These are phyloP conservation scores for Crocallis elinguaria DNA, from an alignment of 2,888 invertebrate species.

Conservation along the genomic window DNA sequence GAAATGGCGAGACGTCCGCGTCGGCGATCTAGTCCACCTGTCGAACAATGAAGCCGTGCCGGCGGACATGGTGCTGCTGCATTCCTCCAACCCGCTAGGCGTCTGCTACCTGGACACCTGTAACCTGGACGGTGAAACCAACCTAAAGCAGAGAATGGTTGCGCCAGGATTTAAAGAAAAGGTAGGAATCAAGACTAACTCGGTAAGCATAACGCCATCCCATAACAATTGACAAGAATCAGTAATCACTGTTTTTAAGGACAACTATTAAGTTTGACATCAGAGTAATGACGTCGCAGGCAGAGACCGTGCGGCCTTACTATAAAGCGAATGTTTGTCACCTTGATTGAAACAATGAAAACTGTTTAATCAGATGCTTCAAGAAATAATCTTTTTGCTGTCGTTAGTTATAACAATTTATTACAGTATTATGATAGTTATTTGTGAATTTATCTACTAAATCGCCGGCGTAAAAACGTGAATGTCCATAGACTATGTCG, in stretches of 20 bases:
- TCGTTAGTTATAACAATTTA: background rate
- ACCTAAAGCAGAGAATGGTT: conserved; percentile 96
- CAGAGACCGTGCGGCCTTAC: conserved; percentile 7
- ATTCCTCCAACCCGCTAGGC: conserved; percentile 94
- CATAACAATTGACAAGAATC: background rate
- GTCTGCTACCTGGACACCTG: conserved; percentile 97
- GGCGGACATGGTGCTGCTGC: conserved; percentile 95
- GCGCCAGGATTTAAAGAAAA: conserved; percentile 90
- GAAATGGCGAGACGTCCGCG: conserved; percentile 95
- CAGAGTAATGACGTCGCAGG: background rate
- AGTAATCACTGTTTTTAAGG: background rate
- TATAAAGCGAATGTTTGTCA: conserved; percentile 13
- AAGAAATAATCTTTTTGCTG: conserved; percentile 17
- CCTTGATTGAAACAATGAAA: conserved; percentile 26
- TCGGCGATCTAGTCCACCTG: conserved; percentile 97
- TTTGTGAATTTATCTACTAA: conserved; percentile 5
- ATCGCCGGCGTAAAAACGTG: conserved; percentile 7
- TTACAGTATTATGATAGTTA: background rate
- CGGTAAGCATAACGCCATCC: conserved; percentile 8
- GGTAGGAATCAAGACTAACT: conserved; percentile 73
- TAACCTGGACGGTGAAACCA: conserved; percentile 98
- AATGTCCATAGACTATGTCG: conserved; percentile 27
- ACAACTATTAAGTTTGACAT: background rate
- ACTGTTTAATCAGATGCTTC: conserved; percentile 27
- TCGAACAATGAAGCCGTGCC: conserved; percentile 98